A percentile compares a stretch with the other conserved stretches of the same genome.
Conservation (phyloP, 2,888 invertebrate species). For the Drosophila lutescens region DNA sequence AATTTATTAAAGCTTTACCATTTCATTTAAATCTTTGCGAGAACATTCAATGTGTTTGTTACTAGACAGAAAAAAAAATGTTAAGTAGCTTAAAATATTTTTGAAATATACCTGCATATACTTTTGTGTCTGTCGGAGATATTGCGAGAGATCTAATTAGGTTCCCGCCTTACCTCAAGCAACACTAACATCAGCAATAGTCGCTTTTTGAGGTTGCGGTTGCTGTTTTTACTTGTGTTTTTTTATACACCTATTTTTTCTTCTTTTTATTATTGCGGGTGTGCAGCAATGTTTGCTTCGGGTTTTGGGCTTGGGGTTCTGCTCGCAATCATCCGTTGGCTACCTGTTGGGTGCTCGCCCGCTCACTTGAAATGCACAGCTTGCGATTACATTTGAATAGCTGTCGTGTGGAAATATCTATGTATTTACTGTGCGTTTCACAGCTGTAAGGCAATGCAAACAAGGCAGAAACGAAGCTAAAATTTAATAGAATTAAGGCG, state of each 20-base stretch:
- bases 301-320: conserved; percentile 29
- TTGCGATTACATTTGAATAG: conserved; percentile 51
- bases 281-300: conserved; percentile 40
- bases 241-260: conserved; percentile 1
- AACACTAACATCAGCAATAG: conserved; percentile 8
- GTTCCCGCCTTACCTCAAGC: conserved; percentile 28
- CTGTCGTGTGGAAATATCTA: conserved; percentile 24
- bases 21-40: neutral
- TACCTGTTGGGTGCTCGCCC: conserved; percentile 50
- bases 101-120: conserved; percentile 13
- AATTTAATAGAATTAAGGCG: neutral
- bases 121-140: conserved; percentile 7
- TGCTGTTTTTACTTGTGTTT: conserved; percentile 6
- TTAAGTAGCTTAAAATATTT: conserved; percentile 44
- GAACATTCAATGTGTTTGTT: conserved; percentile 3
- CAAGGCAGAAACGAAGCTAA: too few species aligned
- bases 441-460: neutral
- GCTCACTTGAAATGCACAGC: conserved; percentile 62
- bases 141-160: conserved; percentile 47
- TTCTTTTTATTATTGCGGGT: conserved; percentile 33
- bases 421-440: conserved; percentile 18
- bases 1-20: neutral
- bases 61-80: conserved; percentile 15
- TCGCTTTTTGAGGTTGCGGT: conserved; percentile 25
- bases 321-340: conserved; percentile 35